These are phyloP conservation scores for Deilephila porcellus DNA, from an alignment of 2,888 invertebrate genomes.

Conservation along the genomic window DNA sequence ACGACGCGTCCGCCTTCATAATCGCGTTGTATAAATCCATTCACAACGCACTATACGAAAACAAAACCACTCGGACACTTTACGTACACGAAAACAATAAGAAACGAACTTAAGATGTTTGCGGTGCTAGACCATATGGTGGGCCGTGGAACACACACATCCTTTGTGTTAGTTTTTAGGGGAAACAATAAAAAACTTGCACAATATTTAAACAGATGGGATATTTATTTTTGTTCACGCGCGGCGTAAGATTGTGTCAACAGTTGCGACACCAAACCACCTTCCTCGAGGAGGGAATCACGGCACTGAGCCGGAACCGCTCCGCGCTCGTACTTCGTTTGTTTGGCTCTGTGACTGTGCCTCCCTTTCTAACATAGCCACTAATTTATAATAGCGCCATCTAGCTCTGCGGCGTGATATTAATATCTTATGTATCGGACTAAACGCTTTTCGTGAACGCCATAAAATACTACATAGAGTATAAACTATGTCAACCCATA, in stretches of 20 bases:
- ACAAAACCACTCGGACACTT: slow-evolving; percentile 74
- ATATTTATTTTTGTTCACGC: slow-evolving; percentile 79
- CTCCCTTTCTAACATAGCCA: slow-evolving; percentile 67
- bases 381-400: slow-evolving; percentile 53
- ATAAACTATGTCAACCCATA: too few species aligned
- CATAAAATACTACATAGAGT: too few species aligned
- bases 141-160: slow-evolving; percentile 63
- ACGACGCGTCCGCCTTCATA: slow-evolving; percentile 72
- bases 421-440: not conserved
- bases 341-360: slow-evolving; percentile 56
- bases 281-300: slow-evolving; percentile 63
- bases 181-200: slow-evolving; percentile 74
- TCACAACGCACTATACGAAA: slow-evolving; percentile 72
- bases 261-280: slow-evolving; percentile 41
- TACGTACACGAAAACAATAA: slow-evolving; percentile 69
- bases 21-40: slow-evolving; percentile 78
- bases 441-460: not conserved
- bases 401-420: slow-evolving; percentile 43
- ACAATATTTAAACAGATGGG: slow-evolving; percentile 82
- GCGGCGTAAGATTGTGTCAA: slow-evolving; percentile 55
- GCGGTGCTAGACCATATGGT: slow-evolving; percentile 49
- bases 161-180: slow-evolving; percentile 58
- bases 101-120: slow-evolving; percentile 54
- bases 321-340: slow-evolving; percentile 39
- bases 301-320: slow-evolving; percentile 64